Percentiles rank a stretch among this genome's conserved stretches.
phyloP scores from a whole-genome alignment of 2,113 vertebrate species.

The Gulo gulo region DNA sequence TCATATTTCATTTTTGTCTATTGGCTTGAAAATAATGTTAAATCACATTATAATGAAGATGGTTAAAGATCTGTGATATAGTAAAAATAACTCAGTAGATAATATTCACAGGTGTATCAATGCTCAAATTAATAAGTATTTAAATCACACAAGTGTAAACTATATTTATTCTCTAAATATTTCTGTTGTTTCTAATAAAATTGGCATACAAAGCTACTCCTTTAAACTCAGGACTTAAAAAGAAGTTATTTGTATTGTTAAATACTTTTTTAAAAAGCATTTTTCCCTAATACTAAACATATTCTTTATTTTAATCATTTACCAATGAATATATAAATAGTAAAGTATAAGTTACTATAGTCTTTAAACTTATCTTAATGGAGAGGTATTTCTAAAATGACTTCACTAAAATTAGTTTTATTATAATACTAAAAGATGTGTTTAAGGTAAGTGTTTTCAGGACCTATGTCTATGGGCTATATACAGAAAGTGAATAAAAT shows the following conservation, averaged over 20 bases:
- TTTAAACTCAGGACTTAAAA: neutral
- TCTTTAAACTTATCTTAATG: neutral
- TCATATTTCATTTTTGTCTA: neutral
- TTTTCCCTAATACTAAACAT: neutral
- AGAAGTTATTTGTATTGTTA: neutral
- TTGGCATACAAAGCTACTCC: neutral
- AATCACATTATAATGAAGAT: neutral
- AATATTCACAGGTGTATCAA: neutral
- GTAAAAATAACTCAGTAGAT: neutral
- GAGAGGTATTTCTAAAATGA: neutral
- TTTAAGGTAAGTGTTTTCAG: neutral
- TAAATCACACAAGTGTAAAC: neutral
- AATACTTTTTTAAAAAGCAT: neutral
- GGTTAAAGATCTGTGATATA: neutral
- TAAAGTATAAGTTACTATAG: neutral
- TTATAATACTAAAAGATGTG: neutral
- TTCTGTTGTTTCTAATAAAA: neutral
- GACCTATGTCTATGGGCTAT: neutral
- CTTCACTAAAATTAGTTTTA: neutral
- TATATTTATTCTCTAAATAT: neutral
- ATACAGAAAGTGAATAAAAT: neutral
- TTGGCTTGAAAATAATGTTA: neutral
- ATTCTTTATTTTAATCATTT: neutral
- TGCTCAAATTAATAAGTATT: neutral
- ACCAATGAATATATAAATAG: neutral